A percentile compares a stretch with the other conserved stretches of the same genome.
phyloP scores from a whole-genome alignment of 2,797 vertebrate genomes.

The Nannoperca australis region DNA sequence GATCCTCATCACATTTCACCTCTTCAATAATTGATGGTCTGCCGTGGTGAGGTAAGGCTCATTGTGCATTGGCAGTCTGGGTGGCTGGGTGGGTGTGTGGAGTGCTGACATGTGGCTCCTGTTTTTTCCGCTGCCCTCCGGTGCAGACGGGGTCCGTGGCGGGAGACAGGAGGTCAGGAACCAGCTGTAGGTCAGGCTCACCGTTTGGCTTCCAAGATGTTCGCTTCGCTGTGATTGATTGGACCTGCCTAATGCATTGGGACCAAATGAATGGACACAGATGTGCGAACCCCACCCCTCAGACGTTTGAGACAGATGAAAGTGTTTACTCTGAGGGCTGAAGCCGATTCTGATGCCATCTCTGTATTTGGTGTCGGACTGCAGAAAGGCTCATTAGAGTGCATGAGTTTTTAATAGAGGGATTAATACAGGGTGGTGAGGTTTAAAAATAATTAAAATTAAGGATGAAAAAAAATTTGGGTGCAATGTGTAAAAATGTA shows the following conservation, averaged over 20 bases:
- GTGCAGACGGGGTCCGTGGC: slow-evolving; percentile 50
- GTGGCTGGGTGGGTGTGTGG: slow-evolving; percentile 31
- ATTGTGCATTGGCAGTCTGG: slow-evolving; percentile 59
- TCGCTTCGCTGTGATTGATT: slow-evolving; percentile 66
- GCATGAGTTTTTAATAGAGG: not conserved
- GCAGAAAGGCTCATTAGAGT: slow-evolving; percentile 20
- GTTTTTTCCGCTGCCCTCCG: slow-evolving; percentile 59
- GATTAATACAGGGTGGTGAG: not conserved
- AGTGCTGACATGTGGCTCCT: slow-evolving; percentile 76
- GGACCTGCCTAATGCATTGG: slow-evolving; percentile 58
- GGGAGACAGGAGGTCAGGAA: slow-evolving; percentile 63
- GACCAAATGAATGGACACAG: slow-evolving; percentile 72
- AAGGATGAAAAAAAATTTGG: not conserved
- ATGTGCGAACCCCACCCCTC: slow-evolving; percentile 62
- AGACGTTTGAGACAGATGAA: slow-evolving; percentile 34
- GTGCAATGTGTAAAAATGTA: not conserved
- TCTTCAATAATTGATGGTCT: slow-evolving; percentile 82
- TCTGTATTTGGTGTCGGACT: slow-evolving; percentile 1
- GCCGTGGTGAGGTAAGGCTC: slow-evolving; percentile 70
- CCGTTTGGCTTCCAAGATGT: slow-evolving; percentile 14
- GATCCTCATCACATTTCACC: slow-evolving; percentile 79
- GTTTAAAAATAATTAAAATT: not conserved
- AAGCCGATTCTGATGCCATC: slow-evolving; percentile 25
- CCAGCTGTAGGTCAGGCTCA: slow-evolving; percentile 70
- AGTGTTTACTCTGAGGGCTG: slow-evolving; percentile 42